Evolutionary conservation across 2,888 invertebrate species (phyloP).

Genomic region (Agrilus biguttatus): DNA sequence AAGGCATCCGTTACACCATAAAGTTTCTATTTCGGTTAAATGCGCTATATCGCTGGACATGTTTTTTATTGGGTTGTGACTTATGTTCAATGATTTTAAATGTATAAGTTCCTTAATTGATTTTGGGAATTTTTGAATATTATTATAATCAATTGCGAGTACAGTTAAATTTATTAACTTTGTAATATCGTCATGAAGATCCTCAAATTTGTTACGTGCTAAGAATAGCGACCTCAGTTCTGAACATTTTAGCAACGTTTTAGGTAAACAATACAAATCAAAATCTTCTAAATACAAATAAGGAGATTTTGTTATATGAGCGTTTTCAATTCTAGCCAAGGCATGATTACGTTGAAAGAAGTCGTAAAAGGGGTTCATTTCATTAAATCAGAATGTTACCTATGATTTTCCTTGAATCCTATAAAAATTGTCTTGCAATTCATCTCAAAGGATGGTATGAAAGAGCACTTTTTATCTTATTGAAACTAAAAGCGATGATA

Average conservation of each 20-base stretch:
- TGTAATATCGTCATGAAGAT: constrained; percentile 35
- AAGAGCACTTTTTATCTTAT: no score
- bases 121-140: constrained; percentile 42
- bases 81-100: constrained; percentile 47
- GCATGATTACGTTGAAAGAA: constrained; percentile 55
- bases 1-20: constrained; percentile 51
- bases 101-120: constrained; percentile 43
- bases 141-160: constrained; percentile 51
- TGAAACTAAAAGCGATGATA: no score
- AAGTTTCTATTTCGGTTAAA: constrained; percentile 43
- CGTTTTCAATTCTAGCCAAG: constrained; percentile 51
- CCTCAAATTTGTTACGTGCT: constrained; percentile 46
- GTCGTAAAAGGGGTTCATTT: constrained; percentile 50
- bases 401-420: no score
- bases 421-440: no score
- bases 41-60: constrained; percentile 46
- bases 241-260: constrained; percentile 38
- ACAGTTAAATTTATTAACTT: constrained; percentile 42
- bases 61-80: constrained; percentile 46
- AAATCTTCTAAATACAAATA: constrained; percentile 47
- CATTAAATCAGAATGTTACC: neutral
- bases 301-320: constrained; percentile 41
- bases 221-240: constrained; percentile 46
- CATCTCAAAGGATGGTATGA: no score
- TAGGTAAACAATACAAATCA: constrained; percentile 47